Evolutionary conservation across 2,797 vertebrate genomes (phyloP), one percentile per base, ranked within the genome.

Genomic region (Sebastes cheni): DNA sequence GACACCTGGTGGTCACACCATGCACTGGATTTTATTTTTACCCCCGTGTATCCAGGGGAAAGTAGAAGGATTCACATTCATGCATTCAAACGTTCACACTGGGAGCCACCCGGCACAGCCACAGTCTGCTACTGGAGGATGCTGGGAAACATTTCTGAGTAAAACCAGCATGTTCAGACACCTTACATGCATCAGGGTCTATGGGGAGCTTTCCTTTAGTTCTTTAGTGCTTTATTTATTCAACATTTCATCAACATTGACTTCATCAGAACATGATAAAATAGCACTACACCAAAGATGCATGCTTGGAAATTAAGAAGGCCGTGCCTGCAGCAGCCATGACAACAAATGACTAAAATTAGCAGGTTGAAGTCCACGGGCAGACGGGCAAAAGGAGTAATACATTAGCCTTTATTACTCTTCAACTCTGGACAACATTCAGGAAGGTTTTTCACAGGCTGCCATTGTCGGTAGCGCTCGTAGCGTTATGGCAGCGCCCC

Each of bases 31-130:
- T 77, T 82, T 86, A 78, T 80, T 84, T 84, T 84, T 66, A 83
- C 60, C 72, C 54, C n/a, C 27, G 6, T 79, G 88, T 82, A 84
- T 86, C 84, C 27, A 5, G 82, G 81, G 81, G 74, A 82, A 54
- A 78, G 69, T 22, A 67, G 13, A 32, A 23, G 20, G 34, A 70
- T 59, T 76, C 67, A 74, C 56, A 32, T 70, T 36, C 36, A 12
- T 54, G 11, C 22, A 30, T 59, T 30, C 64, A 58, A 18, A 11
- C 3, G 16, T 29, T 13, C 34, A 16, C 29, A 18, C 34, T n/a
- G 32, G 42, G 23, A 56, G 23, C 10, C 14, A 7, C 23, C 9
- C 39, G 25, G 23, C 36, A 59, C 10, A 32, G 8, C 25, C 46
- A n/a, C 30, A 4, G 52, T 14, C 25, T 72, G 59, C n/a, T 25